Evolutionary conservation across 2,797 vertebrate genomes (phyloP).

Genomic region (Clarias laeviceps): DNA sequence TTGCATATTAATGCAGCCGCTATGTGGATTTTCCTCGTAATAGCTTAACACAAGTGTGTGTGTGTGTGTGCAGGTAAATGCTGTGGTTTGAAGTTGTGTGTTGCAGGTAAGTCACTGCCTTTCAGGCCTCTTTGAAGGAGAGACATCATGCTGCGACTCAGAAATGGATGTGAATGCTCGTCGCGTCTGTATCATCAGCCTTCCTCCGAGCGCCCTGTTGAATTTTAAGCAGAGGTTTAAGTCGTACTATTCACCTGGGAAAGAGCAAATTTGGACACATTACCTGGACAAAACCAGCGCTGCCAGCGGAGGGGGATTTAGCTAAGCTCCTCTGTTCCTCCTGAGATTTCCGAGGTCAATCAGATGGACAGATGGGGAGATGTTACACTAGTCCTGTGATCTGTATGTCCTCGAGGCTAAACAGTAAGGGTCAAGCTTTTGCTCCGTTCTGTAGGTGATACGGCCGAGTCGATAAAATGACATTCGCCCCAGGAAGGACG

Average conservation of each 20-base stretch:
- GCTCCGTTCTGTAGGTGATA: slow-evolving; percentile 66
- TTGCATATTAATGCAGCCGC: slow-evolving; percentile 21
- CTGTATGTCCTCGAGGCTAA: slow-evolving; percentile 63
- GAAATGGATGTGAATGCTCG: slow-evolving; percentile 78
- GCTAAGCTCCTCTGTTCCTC: slow-evolving; percentile 66
- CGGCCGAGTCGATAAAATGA: slow-evolving; percentile 59
- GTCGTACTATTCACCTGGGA: slow-evolving; percentile 73
- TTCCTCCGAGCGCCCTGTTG: slow-evolving; percentile 65
- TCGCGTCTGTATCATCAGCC: slow-evolving; percentile 75
- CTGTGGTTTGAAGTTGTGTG: slow-evolving; percentile 17
- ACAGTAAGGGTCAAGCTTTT: slow-evolving; percentile 67
- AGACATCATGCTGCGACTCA: slow-evolving; percentile 61
- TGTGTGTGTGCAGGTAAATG: slow-evolving; percentile 35
- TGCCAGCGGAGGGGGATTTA: slow-evolving; percentile 66
- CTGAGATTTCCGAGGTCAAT: slow-evolving; percentile 66
- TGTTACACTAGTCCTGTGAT: slow-evolving; percentile 72
- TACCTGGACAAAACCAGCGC: slow-evolving; percentile 63
- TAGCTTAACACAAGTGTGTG: slow-evolving; percentile 5
- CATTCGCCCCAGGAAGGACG: slow-evolving; percentile 56
- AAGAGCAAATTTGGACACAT: slow-evolving; percentile 57
- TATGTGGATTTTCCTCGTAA: slow-evolving; percentile 34
- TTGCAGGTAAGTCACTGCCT: slow-evolving; percentile 28
- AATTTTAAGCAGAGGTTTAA: slow-evolving; percentile 75
- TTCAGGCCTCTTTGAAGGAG: slow-evolving; percentile 30
- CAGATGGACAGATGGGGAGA: slow-evolving; percentile 71